Evolutionary conservation across 2,888 invertebrate species (phyloP).

Genomic region (Poecilobothrus nobilitatus): DNA sequence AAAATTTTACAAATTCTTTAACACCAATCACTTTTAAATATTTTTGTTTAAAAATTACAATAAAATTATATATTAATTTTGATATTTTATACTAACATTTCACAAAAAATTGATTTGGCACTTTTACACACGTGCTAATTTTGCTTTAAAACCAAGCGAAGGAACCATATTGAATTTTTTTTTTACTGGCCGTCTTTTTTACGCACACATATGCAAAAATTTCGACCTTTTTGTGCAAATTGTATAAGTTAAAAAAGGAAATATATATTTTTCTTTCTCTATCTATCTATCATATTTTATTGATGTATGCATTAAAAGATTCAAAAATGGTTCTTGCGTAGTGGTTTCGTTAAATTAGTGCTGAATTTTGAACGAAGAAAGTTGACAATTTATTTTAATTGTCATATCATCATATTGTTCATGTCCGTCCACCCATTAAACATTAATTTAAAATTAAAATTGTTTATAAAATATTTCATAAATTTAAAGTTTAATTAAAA

Average conservation of each 20-base stretch:
- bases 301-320: background rate
- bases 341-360: background rate
- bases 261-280: background rate
- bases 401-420: too few relatives aligned
- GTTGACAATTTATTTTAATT: background rate
- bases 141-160: conserved; percentile 45
- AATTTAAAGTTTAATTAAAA: too few relatives aligned
- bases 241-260: background rate
- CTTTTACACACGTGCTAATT: conserved; percentile 45
- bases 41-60: background rate
- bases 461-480: too few relatives aligned
- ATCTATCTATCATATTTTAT: background rate
- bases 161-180: conserved; percentile 7
- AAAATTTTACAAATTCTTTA: background rate
- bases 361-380: background rate
- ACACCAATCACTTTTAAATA: background rate
- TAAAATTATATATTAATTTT: conserved; percentile 21
- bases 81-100: conserved; percentile 41
- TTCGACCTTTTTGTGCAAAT: background rate
- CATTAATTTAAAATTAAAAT: too few relatives aligned
- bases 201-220: background rate
- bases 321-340: background rate
- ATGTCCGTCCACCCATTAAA: too few relatives aligned
- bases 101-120: conserved; percentile 43
- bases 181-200: background rate